Conservation (phyloP, 2,113 vertebrate genomes). For the Thamnophis sirtalis region DNA sequence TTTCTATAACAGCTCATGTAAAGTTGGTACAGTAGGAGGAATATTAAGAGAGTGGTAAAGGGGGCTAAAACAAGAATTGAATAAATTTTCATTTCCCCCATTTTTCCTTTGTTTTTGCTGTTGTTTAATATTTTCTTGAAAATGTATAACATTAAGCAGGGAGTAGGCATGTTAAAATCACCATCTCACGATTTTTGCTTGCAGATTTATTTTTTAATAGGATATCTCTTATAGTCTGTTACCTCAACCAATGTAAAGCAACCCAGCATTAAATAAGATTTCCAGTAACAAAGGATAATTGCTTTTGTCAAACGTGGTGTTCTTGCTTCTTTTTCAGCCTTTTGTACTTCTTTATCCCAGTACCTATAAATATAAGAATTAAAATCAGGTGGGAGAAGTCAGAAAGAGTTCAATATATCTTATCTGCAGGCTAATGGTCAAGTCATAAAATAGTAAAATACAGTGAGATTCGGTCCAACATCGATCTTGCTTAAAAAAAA, state of each 20-base stretch:
- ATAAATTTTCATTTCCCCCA: neutral
- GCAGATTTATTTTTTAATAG: neutral
- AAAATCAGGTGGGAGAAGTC: neutral
- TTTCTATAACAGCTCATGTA: neutral
- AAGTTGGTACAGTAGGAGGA: neutral
- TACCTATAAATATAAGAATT: constrained; percentile 63
- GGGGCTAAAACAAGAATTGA: neutral
- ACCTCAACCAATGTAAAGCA: constrained; percentile 88
- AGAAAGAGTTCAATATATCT: neutral
- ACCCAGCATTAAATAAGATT: constrained; percentile 81
- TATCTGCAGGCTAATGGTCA: neutral
- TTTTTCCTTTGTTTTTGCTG: neutral
- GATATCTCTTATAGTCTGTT: constrained; percentile 29
- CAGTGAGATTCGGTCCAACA: neutral
- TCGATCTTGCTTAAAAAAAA: neutral
- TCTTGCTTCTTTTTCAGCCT: constrained; percentile 74
- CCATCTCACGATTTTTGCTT: neutral
- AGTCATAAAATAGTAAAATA: neutral
- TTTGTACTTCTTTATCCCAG: constrained; percentile 85
- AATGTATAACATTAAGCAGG: neutral
- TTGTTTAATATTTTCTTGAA: neutral
- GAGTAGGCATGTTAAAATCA: neutral
- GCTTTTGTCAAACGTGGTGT: constrained; percentile 79
- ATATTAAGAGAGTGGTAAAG: neutral
- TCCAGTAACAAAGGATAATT: constrained; percentile 89